Evolutionary conservation across 2,888 invertebrate species (phyloP), one percentile per base, ranked within the genome.

Genomic region (Athripsodes cinereus): DNA sequence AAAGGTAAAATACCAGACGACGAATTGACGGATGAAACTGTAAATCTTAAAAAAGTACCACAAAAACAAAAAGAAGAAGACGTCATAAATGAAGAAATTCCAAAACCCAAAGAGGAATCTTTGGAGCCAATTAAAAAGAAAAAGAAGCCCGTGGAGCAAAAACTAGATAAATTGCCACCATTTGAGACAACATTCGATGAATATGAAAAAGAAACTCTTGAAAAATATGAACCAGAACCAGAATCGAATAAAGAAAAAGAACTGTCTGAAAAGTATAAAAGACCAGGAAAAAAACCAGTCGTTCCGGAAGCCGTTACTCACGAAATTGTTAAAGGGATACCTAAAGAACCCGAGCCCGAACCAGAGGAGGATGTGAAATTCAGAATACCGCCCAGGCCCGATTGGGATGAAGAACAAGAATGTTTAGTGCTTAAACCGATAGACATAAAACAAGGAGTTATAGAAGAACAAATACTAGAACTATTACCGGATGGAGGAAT

Each of bases 221-320:
- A 71, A 62, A 65, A 64, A 68, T 71, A 70, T 66, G 65, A 65
- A 22, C 58, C 68, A 2, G 71, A 71, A 60, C 75, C 74, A 61
- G 70, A 73, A 58, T 71, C 72, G 54, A 64, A 72, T 1, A 74
- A 74, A 35, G 69, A 73, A 55, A 66, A 67, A 21, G 26, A 26
- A 26, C 3, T 10, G 26, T 68, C 70, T 2, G 68, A 70, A 21
- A 72, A 71, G 40, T 67, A 66, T 68, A 70, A 69, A 58, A 69
- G 72, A 51, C 72, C 72, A 58, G 68, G 71, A 48, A 75, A 75
- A 62, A 62, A 70, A 1, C 72, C 75, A 58, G 71, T 71, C 1
- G 72, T 73, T 65, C 75, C 72, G 51, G 78, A 82, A 66, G 71
- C 71, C 1, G 70, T 70, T 35, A 69, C 75, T 63, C 67, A 71